Percentiles rank a stretch among this genome's conserved stretches.
Conservation (phyloP, 2,113 vertebrate species). For the Saccopteryx leptura region DNA sequence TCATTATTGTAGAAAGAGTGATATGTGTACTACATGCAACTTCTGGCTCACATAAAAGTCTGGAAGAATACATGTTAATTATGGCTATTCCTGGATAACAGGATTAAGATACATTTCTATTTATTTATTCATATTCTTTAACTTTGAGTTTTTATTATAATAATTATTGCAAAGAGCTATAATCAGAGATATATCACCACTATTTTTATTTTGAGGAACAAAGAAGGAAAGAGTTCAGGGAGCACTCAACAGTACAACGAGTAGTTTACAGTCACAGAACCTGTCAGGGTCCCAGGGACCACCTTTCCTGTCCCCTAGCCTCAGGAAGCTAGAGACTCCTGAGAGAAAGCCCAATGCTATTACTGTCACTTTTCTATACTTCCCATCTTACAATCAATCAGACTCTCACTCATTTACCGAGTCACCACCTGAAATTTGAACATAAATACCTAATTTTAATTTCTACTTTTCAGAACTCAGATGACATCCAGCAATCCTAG, state of each 20-base stretch:
- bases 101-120: constrained; percentile 45
- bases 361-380: background rate
- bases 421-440: background rate
- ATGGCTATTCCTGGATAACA: constrained; percentile 9
- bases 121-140: constrained; percentile 42
- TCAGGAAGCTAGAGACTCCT: background rate
- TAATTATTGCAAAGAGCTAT: constrained; percentile 37
- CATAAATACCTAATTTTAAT: constrained; percentile 29
- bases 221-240: background rate
- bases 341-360: background rate
- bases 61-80: constrained; percentile 30
- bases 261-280: background rate
- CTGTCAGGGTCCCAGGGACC: background rate
- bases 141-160: constrained; percentile 17
- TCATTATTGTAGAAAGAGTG: constrained; percentile 14
- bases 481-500: constrained; percentile 1
- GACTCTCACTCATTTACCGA: background rate
- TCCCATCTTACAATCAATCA: background rate
- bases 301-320: background rate
- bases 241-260: background rate
- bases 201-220: constrained; percentile 57
- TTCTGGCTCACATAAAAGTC: background rate
- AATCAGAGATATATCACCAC: constrained; percentile 23
- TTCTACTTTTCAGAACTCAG: constrained; percentile 51
- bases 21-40: background rate